Evolutionary conservation across 2,797 vertebrate species (phyloP).

Genomic region (Coregonus sp.): DNA sequence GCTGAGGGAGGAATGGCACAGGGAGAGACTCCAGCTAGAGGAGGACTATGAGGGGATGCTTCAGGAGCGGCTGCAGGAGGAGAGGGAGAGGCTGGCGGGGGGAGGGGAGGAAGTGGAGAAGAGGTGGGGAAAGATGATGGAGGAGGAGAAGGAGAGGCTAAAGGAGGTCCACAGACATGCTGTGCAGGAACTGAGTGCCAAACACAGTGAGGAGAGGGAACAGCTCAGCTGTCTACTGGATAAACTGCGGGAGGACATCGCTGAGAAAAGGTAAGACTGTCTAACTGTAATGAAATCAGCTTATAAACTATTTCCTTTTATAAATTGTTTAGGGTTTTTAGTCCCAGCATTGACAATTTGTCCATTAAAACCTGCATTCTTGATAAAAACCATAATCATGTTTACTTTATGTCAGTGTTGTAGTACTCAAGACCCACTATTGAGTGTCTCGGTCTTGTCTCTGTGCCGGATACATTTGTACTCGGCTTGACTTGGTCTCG

Average conservation of each 20-base stretch:
- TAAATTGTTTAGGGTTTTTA: not conserved
- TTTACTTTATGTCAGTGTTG: too few species aligned
- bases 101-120: conserved; percentile 58
- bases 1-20: conserved; percentile 62
- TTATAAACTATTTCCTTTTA: conserved; percentile 27
- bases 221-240: conserved; percentile 69
- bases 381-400: too few species aligned
- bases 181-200: conserved; percentile 65
- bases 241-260: conserved; percentile 77
- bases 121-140: conserved; percentile 41
- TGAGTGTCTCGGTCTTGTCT: too few species aligned
- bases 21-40: conserved; percentile 63
- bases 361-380: not conserved
- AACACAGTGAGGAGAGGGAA: conserved; percentile 71
- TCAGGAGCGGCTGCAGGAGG: conserved; percentile 60
- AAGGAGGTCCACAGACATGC: conserved; percentile 64
- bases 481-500: too few species aligned
- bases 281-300: not conserved
- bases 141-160: conserved; percentile 58
- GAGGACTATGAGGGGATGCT: conserved; percentile 67
- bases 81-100: too few species aligned
- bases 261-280: conserved; percentile 84
- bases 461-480: too few species aligned
- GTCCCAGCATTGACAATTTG: not conserved
- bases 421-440: too few species aligned